Percentiles rank a stretch among this genome's conserved stretches.
Evolutionary conservation across 2,797 vertebrate species (phyloP).

Genomic region (Mormyrops boulengeri): DNA sequence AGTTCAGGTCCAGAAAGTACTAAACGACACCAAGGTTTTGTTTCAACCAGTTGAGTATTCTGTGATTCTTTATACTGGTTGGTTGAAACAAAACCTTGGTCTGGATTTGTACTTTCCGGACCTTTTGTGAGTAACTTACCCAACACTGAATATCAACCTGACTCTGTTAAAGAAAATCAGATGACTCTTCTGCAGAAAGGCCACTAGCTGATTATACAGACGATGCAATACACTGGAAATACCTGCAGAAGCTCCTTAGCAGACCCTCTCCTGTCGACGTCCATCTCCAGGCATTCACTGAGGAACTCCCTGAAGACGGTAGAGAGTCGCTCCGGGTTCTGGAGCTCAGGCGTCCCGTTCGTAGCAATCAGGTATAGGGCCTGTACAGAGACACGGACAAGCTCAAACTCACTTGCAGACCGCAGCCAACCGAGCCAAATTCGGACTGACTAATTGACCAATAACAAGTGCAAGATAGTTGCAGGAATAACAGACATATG

Average conservation of each 20-base stretch:
- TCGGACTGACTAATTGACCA: background rate
- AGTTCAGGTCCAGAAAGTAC: background rate
- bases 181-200: background rate
- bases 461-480: background rate
- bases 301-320: conserved; percentile 81
- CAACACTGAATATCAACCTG: background rate
- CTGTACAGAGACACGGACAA: conserved; percentile 38
- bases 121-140: background rate
- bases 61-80: background rate
- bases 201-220: background rate
- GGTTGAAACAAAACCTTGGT: background rate
- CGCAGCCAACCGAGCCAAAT: background rate
- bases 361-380: conserved; percentile 85
- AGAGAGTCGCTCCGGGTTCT: conserved; percentile 79
- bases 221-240: background rate
- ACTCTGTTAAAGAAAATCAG: background rate
- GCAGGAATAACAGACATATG: background rate
- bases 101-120: background rate
- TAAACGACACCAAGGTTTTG: background rate
- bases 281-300: conserved; percentile 84
- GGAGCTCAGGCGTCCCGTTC: conserved; percentile 81
- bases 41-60: background rate
- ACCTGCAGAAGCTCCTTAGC: conserved; percentile 85
- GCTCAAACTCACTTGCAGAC: background rate
- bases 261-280: conserved; percentile 78